These are phyloP conservation scores for Zonitis immaculata DNA, from an alignment of 2,888 invertebrate genomes.

Conservation along the genomic window DNA sequence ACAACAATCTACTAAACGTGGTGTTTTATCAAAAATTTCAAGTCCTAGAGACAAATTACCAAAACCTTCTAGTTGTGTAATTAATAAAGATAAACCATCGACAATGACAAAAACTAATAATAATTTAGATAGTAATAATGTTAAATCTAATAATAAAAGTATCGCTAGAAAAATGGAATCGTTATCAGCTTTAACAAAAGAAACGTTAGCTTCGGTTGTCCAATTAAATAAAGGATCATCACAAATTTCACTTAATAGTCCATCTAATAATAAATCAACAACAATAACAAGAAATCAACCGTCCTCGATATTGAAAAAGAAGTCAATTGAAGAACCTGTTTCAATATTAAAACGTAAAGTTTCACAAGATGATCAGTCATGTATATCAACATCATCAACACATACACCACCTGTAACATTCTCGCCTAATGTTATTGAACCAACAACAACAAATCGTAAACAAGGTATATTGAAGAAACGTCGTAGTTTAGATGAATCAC, in stretches of 20 bases:
- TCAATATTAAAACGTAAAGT: slow-evolving; percentile 58
- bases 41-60: slow-evolving; percentile 11
- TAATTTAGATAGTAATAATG: slow-evolving; percentile 9
- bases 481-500: slow-evolving; percentile 74
- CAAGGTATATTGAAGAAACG: slow-evolving; percentile 82
- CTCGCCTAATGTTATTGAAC: slow-evolving; percentile 69
- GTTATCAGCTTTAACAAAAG: slow-evolving; percentile 60
- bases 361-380: slow-evolving; percentile 48
- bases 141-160: slow-evolving; percentile 26
- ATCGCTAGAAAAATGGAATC: slow-evolving; percentile 59
- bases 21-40: slow-evolving; percentile 29
- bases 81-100: too few relatives aligned
- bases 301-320: slow-evolving; percentile 65
- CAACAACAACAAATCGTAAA: slow-evolving; percentile 57
- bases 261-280: too few relatives aligned
- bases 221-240: slow-evolving; percentile 48
- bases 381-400: slow-evolving; percentile 39
- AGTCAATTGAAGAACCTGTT: slow-evolving; percentile 55
- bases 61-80: slow-evolving; percentile 20
- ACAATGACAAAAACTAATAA: too few relatives aligned
- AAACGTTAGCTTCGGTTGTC: slow-evolving; percentile 64
- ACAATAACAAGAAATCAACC: slow-evolving; percentile 20
- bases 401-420: slow-evolving; percentile 72
- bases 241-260: too few relatives aligned
- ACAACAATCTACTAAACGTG: slow-evolving; percentile 21